phyloP scores from a whole-genome alignment of 2,797 vertebrate species.

The Anguilla pacifica region DNA sequence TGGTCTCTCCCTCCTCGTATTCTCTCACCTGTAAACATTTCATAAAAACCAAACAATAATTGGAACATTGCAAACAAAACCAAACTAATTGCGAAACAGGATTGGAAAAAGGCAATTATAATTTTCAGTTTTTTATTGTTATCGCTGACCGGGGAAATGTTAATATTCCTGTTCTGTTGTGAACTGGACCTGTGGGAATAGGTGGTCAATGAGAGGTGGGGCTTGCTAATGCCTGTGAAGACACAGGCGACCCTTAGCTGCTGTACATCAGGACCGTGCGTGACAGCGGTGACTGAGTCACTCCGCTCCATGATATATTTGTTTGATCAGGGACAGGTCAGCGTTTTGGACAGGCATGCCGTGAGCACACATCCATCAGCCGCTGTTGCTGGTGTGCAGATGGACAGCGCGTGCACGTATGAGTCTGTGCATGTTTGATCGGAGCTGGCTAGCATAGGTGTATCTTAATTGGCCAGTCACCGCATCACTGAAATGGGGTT shows the following conservation, averaged over 20 bases:
- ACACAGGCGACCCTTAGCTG: neutral
- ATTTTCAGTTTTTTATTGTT: neutral
- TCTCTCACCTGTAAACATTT: neutral
- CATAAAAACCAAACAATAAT: neutral
- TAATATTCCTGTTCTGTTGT: neutral
- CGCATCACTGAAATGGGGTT: neutral
- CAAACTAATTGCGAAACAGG: conserved; percentile 9
- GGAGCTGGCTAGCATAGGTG: neutral
- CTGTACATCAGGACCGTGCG: neutral
- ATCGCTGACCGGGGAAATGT: neutral
- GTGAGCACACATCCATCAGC: conserved; percentile 37
- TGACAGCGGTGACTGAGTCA: neutral
- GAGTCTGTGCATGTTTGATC: neutral
- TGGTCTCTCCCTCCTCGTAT: neutral
- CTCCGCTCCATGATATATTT: neutral
- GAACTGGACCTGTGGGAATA: neutral
- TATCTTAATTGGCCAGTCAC: neutral
- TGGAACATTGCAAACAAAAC: conserved; percentile 9
- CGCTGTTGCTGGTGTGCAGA: neutral
- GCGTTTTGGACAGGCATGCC: conserved; percentile 38
- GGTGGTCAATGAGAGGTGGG: neutral
- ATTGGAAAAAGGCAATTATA: conserved; percentile 5
- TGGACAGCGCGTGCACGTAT: neutral
- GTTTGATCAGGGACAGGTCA: conserved; percentile 14
- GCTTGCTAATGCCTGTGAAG: neutral